Evolutionary conservation across 2,113 vertebrate genomes (phyloP), one percentile per base, ranked within the genome.

Genomic region (Xiphias gladius): DNA sequence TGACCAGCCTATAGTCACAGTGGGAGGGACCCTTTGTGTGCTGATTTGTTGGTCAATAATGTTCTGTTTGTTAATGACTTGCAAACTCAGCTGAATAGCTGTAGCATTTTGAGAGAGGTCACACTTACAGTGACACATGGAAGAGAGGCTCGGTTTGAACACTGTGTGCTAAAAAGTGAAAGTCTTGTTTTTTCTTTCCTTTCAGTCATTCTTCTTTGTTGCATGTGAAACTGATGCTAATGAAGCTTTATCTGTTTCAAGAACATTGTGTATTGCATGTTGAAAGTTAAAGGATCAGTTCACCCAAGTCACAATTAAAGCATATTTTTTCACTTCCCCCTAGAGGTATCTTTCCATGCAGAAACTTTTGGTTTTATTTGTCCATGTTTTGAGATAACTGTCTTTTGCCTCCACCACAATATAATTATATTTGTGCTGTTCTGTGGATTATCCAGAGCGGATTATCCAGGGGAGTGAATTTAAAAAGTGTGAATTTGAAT

Each of bases 21-120:
- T 20, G 10, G 39, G 16, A 20, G 16, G 32, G 26, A 50, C n/a
- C 58, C n/a, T 43, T 7, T 50, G 16, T 39, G 54, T 13, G 9
- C n/a, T 55, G 8, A 48, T 26, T 28, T 52, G 57, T 41, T 63
- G 4, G 58, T 79, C 67, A 71, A 26, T 63, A 71, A 19, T 37
- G 55, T 61, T 28, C 22, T 24, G 26, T 24, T 14, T 48, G 28
- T 67, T 35, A 68, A 67, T 19, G 63, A 57, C 7, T 10, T 28
- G 17, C 12, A 54, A 14, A 39, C 32, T 46, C 7, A 13, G 28
- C 39, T 14, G 30, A 58, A 24, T 2, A 46, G 43, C 43, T 46
- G 12, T 12, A 46, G 43, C 43, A 48, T 3, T 6, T 48, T 48
- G 0, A 48, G 16, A 48, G 48, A 39, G 37, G 37, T 8, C 48